Evolutionary conservation across 2,888 invertebrate species (phyloP).

Genomic region (Euplagia quadripunctaria): DNA sequence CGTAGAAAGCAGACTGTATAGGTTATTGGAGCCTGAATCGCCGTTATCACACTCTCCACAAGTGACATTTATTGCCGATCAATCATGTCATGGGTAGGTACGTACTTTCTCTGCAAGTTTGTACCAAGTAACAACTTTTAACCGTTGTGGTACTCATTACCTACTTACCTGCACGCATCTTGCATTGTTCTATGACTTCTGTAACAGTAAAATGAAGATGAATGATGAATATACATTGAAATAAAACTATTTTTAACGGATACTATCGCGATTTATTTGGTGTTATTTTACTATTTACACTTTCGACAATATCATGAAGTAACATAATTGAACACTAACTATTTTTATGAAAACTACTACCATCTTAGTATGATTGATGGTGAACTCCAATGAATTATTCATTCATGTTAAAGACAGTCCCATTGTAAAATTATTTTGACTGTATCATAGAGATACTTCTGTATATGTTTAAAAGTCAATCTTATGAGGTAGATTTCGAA

Average conservation of each 20-base stretch:
- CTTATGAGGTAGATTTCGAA: too few relatives aligned
- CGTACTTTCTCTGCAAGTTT: slow-evolving; percentile 37
- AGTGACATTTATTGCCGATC: slow-evolving; percentile 36
- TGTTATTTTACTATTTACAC: too few relatives aligned
- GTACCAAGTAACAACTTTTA: slow-evolving; percentile 44
- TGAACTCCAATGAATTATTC: not conserved
- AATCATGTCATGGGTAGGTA: slow-evolving; percentile 44
- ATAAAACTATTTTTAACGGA: too few relatives aligned
- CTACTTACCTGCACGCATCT: slow-evolving; percentile 54
- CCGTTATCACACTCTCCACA: slow-evolving; percentile 3
- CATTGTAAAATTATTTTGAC: not conserved
- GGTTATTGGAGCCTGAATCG: not conserved
- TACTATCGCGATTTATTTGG: too few relatives aligned
- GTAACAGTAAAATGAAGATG: not conserved
- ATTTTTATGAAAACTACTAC: not conserved
- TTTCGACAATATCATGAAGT: too few relatives aligned
- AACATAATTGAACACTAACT: too few relatives aligned
- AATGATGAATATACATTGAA: too few relatives aligned
- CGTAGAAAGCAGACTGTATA: slow-evolving; percentile 10
- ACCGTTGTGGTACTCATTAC: slow-evolving; percentile 50
- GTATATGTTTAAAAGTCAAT: too few relatives aligned
- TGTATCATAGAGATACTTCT: too few relatives aligned
- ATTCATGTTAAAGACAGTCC: not conserved
- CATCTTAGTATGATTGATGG: too few relatives aligned
- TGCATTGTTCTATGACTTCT: slow-evolving; percentile 40